A percentile compares a stretch with the other conserved stretches of the same genome.
Conservation (phyloP, 1,140 invertebrate species). For the Proctacanthus coquilletti region DNA sequence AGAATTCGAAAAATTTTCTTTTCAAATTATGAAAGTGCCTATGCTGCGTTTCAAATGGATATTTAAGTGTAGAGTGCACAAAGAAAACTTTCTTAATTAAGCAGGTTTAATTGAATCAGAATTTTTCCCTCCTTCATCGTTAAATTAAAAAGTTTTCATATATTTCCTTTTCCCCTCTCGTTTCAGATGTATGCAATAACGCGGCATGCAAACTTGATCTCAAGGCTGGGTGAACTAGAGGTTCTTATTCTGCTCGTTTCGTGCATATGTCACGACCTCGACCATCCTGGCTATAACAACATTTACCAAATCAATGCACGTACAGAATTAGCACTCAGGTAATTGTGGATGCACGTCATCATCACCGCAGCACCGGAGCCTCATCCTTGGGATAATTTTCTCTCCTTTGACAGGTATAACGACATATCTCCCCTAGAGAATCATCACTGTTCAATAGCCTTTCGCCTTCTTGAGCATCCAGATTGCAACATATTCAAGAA, state of each 20-base stretch:
- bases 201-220: constrained; percentile 53
- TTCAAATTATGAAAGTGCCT: no score
- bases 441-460: constrained; percentile 77
- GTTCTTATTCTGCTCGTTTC: constrained; percentile 65
- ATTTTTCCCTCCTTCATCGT: no score
- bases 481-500: constrained; percentile 66
- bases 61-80: no score
- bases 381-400: constrained; percentile 1
- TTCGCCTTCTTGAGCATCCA: constrained; percentile 58
- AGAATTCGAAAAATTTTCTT: no score
- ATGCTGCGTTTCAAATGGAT: no score
- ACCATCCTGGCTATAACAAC: constrained; percentile 85
- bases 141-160: not conserved
- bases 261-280: constrained; percentile 79
- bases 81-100: no score
- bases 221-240: constrained; percentile 56
- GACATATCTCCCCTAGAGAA: constrained; percentile 82
- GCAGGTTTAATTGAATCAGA: no score
- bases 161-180: not conserved
- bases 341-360: constrained; percentile 56
- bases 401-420: constrained; percentile 43
- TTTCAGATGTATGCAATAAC: constrained; percentile 71
- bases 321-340: constrained; percentile 65
- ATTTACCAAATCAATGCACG: constrained; percentile 79
- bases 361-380: constrained; percentile 45